A percentile compares a stretch with the other conserved stretches of the same genome.
Conservation (phyloP, 2,113 vertebrate genomes). For the Tyto alba region DNA sequence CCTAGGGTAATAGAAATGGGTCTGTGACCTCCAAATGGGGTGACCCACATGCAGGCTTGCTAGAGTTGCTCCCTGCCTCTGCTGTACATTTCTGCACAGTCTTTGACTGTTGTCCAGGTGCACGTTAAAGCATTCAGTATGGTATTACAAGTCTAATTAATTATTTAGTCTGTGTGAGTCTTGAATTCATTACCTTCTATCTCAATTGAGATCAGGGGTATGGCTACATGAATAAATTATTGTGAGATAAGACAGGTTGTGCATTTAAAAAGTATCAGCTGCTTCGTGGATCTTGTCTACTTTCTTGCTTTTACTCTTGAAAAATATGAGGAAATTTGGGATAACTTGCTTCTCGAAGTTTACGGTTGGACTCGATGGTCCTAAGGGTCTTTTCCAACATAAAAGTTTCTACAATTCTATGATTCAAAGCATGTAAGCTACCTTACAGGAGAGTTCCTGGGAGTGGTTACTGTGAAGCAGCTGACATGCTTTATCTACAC, state of each 20-base stretch:
- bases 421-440: background rate
- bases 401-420: background rate
- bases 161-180: slow-evolving; percentile 9
- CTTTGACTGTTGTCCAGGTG: background rate
- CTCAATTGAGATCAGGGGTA: background rate
- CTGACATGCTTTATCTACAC: background rate
- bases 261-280: background rate
- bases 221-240: slow-evolving; percentile 12
- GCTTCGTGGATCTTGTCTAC: background rate
- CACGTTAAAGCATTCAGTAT: background rate
- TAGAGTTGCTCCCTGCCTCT: background rate
- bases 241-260: background rate
- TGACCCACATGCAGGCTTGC: background rate
- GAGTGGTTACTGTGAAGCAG: background rate
- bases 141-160: slow-evolving; percentile 9
- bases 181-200: background rate
- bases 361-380: background rate
- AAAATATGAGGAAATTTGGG: background rate
- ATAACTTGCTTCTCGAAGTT: background rate
- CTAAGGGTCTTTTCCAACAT: background rate
- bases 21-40: accelerated
- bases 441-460: background rate
- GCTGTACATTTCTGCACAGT: background rate
- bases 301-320: background rate
- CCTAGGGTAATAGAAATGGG: background rate